phyloP scores from a whole-genome alignment of 2,888 invertebrate species.

The Ganaspis brasiliensis region DNA sequence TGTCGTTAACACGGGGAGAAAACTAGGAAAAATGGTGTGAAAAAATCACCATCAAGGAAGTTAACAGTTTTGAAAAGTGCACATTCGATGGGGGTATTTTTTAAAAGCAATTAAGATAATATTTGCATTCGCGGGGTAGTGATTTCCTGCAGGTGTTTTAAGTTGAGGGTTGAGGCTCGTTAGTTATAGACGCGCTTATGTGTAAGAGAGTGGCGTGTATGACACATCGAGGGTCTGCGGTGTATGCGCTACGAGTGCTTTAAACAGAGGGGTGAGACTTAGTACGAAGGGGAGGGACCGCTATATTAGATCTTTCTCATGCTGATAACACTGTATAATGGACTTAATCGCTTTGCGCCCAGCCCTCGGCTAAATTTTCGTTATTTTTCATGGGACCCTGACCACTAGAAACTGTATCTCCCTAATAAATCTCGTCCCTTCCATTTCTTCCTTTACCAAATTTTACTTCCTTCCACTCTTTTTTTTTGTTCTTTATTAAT shows the following conservation, averaged over 20 bases:
- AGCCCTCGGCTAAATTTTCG: slow-evolving; percentile 77
- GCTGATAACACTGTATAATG: slow-evolving; percentile 80
- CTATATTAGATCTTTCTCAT: slow-evolving; percentile 80
- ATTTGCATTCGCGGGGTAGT: slow-evolving; percentile 79
- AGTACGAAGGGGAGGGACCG: slow-evolving; percentile 61
- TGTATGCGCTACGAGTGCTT: slow-evolving; percentile 45
- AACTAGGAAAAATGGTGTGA: slow-evolving; percentile 53
- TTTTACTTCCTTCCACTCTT: slow-evolving; percentile 53
- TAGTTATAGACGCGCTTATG: slow-evolving; percentile 62
- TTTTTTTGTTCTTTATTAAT: too few species aligned
- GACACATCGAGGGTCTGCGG: slow-evolving; percentile 74
- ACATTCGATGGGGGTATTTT: slow-evolving; percentile 66
- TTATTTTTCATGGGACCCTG: slow-evolving; percentile 78
- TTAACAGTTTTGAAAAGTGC: slow-evolving; percentile 25
- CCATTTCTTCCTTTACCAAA: slow-evolving; percentile 51
- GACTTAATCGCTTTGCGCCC: slow-evolving; percentile 78
- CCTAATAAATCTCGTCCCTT: slow-evolving; percentile 67
- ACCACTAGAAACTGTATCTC: slow-evolving; percentile 70
- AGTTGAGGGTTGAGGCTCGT: slow-evolving; percentile 66
- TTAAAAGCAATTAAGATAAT: slow-evolving; percentile 79
- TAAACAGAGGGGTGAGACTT: slow-evolving; percentile 65
- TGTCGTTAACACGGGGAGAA: too few species aligned
- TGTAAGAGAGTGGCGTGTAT: slow-evolving; percentile 72
- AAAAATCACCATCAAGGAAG: slow-evolving; percentile 56
- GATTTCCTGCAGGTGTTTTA: slow-evolving; percentile 80